Conservation (phyloP, 1,140 invertebrate species). For the Panonychus citri region DNA sequence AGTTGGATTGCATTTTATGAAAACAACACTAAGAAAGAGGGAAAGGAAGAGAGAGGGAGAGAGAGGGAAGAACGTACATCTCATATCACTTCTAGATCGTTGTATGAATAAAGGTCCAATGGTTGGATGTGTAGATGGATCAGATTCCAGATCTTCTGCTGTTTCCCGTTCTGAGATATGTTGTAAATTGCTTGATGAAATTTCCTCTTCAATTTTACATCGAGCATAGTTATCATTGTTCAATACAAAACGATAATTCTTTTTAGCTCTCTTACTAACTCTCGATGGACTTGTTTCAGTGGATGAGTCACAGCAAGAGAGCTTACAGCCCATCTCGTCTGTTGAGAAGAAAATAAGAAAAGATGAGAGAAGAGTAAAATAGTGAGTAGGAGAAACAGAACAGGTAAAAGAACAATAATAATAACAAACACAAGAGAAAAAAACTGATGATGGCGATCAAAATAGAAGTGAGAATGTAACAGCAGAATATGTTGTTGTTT, state of each 20-base stretch:
- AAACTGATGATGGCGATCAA: no score
- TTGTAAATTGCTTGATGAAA: conserved; percentile 45
- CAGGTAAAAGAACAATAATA: neutral
- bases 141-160: conserved; percentile 71
- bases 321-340: conserved; percentile 24
- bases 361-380: neutral
- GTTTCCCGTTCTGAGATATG: conserved; percentile 87
- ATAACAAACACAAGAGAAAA: neutral
- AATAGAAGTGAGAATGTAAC: neutral
- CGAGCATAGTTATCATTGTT: conserved; percentile 37
- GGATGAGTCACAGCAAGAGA: conserved; percentile 24
- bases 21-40: neutral
- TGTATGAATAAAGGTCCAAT: conserved; percentile 87
- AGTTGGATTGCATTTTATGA: no score
- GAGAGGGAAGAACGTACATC: neutral
- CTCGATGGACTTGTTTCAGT: conserved; percentile 13
- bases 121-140: conserved; percentile 86
- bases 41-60: neutral
- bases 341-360: neutral
- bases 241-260: conserved; percentile 4
- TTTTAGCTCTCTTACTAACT: conserved; percentile 1
- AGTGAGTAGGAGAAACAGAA: neutral
- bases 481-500: neutral
- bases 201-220: conserved; percentile 23
- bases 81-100: conserved; percentile 52